Percentiles rank a stretch among this genome's conserved stretches.
Conservation (phyloP, 2,113 vertebrate species). For the Australoheros scitulus region DNA sequence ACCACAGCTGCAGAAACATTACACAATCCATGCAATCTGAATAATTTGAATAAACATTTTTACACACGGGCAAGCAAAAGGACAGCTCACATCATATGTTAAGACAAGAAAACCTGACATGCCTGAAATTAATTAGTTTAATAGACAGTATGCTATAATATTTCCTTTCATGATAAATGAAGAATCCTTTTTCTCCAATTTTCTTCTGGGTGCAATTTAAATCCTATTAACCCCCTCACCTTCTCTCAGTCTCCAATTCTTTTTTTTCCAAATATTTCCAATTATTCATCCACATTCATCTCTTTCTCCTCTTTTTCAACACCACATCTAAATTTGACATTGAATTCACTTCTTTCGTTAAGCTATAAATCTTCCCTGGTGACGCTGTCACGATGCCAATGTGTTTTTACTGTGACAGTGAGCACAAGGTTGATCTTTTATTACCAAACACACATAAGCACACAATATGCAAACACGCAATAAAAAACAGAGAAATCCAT, state of each 20-base stretch:
- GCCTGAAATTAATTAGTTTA: conserved; percentile 29
- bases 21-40: conserved; percentile 21
- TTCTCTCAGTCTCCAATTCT: conserved; percentile 16
- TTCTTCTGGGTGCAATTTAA: conserved; percentile 56
- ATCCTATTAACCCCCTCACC: conserved; percentile 59
- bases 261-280: conserved; percentile 13
- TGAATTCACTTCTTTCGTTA: conserved; percentile 17
- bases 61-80: conserved; percentile 8
- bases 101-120: neutral
- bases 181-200: conserved; percentile 32
- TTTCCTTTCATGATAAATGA: conserved; percentile 43
- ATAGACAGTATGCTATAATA: conserved; percentile 24
- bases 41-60: conserved; percentile 13
- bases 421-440: conserved; percentile 18
- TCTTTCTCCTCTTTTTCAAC: conserved; percentile 25
- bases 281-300: conserved; percentile 38
- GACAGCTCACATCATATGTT: conserved; percentile 7
- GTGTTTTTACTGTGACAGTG: conserved; percentile 58
- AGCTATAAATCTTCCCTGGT: conserved; percentile 60
- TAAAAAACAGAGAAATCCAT: no score
- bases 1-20: conserved; percentile 51
- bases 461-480: neutral
- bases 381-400: conserved; percentile 45
- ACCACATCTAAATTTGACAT: conserved; percentile 22
- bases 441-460: conserved; percentile 9